Percentiles rank a stretch among this genome's conserved stretches.
Evolutionary conservation across 2,888 invertebrate species (phyloP).

Genomic region (Minunthozetes semirufus): DNA sequence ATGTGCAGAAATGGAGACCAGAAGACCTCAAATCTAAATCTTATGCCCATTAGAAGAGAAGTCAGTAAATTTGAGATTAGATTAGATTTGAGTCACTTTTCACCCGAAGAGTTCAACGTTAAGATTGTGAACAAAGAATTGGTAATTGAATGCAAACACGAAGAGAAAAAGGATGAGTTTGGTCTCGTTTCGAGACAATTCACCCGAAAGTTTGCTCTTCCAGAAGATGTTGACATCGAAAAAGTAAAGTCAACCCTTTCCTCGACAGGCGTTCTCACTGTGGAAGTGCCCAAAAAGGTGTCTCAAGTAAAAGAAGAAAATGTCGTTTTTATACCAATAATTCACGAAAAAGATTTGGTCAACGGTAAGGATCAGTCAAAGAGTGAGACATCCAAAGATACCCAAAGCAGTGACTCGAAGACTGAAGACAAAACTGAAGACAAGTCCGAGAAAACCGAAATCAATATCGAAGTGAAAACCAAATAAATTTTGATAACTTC

Average conservation of each 20-base stretch:
- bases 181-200: conserved; percentile 41
- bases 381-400: background rate
- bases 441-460: background rate
- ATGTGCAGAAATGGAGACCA: background rate
- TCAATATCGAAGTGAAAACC: background rate
- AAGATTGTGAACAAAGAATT: conserved; percentile 39
- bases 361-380: background rate
- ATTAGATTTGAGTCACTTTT: conserved; percentile 42
- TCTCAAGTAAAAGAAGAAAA: conserved; percentile 31
- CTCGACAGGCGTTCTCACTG: conserved; percentile 38
- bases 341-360: background rate
- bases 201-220: conserved; percentile 40
- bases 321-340: background rate
- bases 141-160: conserved; percentile 40
- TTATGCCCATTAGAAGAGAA: conserved; percentile 16
- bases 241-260: conserved; percentile 39
- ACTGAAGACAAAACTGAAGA: background rate
- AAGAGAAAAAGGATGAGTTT: conserved; percentile 41
- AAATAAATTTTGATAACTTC: background rate
- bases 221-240: conserved; percentile 39
- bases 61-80: conserved; percentile 35
- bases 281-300: conserved; percentile 38
- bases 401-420: background rate
- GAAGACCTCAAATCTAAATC: too few species aligned
- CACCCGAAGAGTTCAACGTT: conserved; percentile 42